Evolutionary conservation across 2,888 invertebrate genomes (phyloP).

Genomic region (Xylocampa areola): DNA sequence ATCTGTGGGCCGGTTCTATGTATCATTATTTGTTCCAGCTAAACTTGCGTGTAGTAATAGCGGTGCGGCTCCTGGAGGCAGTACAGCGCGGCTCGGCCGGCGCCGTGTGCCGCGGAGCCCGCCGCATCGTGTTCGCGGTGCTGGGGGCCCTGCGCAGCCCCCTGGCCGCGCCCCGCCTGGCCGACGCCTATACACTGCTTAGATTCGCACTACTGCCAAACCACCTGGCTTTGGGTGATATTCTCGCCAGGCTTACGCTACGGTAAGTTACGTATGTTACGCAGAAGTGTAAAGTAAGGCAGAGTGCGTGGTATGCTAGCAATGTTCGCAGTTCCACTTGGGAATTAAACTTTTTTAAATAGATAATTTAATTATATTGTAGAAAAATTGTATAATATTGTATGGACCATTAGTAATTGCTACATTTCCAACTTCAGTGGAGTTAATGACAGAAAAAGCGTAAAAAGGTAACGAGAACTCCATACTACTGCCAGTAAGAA

Average conservation of each 20-base stretch:
- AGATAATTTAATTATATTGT: no score
- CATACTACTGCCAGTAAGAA: no score
- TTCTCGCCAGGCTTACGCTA: conserved; percentile 93
- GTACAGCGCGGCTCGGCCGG: conserved; percentile 85
- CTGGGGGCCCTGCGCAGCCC: conserved; percentile 93
- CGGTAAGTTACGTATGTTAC: conserved; percentile 77
- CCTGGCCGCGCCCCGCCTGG: conserved; percentile 91
- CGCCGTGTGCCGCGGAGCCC: conserved; percentile 67
- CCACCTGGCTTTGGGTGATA: conserved; percentile 85
- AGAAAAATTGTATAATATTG: no score
- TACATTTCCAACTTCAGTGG: no score
- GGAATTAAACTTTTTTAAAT: no score
- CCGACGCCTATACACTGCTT: conserved; percentile 90
- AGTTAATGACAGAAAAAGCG: no score
- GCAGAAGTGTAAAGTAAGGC: no score
- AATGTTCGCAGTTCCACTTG: no score
- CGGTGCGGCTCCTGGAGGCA: conserved; percentile 86
- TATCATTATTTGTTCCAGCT: conserved; percentile 60
- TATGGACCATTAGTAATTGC: no score
- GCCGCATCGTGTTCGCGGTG: conserved; percentile 77
- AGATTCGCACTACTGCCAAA: conserved; percentile 81
- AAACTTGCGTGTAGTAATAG: conserved; percentile 71
- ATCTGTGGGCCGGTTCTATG: no score
- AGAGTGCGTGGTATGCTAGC: no score
- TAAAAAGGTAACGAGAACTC: no score